Base-by-base conservation (phyloP, 2,797 vertebrate species). In the Poecilia wingei region DNA sequence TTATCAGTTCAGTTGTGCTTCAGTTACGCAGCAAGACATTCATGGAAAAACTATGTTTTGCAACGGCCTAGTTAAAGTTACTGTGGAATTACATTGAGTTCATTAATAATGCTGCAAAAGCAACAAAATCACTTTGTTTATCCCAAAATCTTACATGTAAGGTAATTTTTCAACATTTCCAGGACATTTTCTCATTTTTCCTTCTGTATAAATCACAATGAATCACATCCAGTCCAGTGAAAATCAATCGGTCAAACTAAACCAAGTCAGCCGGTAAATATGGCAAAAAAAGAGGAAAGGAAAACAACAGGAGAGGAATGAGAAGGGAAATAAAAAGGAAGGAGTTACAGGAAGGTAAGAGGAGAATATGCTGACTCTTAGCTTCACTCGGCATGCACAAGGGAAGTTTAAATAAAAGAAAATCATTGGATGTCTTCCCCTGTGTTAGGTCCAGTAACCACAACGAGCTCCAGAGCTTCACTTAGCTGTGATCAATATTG, bases 401-500 rank as follows among this genome's bases (percentile, higher is more conserved):
- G 79, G 82, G 76, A 86, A 90, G 87, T 89, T 84, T 53, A 79
- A 89, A 82, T 87, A 89, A 77, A 86, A 82, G 53, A 82, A 87
- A 91, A 90, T 91, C 89, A 87, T 91, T 92, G 84, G 69, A 79
- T 64, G 78, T 72, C 82, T 80, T 86, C 75, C 76, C 76, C 66
- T 59, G 74, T 68, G 72, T 82, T 80, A 72, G 88, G 87, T 88
- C 90, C 84, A 80, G 89, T 89, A 89, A 93, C 91, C 86, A 86
- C 91, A 90, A 55, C 3, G 81, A 88, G 74, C 83, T 89, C 82
- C 79, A 86, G 87, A 81, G 86, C 92, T 87, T 93, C 78, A 79
- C 91, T 90, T 90, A 89, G 87, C 87, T 88, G 89, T 94, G 93
- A 93, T 95, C 94, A 94, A 91, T 95, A 95, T 94, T 93, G 92